These are phyloP conservation scores for Eupithecia exiguata DNA, from an alignment of 2,888 invertebrate genomes.

Conservation along the genomic window DNA sequence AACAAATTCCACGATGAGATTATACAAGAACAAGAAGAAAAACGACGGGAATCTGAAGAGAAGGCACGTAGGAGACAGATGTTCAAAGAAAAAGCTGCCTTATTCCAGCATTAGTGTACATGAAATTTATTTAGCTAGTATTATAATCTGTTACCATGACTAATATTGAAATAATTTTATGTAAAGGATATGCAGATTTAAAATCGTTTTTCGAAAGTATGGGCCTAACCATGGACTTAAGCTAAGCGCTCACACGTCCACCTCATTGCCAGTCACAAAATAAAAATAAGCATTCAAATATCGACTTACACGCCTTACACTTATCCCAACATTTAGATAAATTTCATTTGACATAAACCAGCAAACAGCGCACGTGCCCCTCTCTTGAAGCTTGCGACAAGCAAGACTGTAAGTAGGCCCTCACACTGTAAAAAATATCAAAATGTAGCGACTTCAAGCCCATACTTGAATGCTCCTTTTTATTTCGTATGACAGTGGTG, in stretches of 20 bases:
- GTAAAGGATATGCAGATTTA: slow-evolving; percentile 28
- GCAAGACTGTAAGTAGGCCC: neutral
- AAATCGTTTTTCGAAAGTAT: neutral
- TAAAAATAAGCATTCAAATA: neutral
- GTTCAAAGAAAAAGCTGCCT: slow-evolving; percentile 94
- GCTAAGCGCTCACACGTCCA: neutral
- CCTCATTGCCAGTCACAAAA: neutral
- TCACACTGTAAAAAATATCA: neutral
- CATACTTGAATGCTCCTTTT: neutral
- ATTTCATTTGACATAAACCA: too few species aligned
- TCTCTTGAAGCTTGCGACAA: neutral
- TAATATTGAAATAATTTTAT: slow-evolving; percentile 49
- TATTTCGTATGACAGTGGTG: neutral
- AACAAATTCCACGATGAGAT: slow-evolving; percentile 97
- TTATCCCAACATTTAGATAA: too few species aligned
- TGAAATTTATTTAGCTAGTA: slow-evolving; percentile 66
- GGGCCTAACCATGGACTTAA: neutral
- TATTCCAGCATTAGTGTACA: slow-evolving; percentile 84
- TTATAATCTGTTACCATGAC: slow-evolving; percentile 81
- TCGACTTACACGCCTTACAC: neutral
- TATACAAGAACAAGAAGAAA: slow-evolving; percentile 94
- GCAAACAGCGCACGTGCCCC: too few species aligned
- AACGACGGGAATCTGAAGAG: slow-evolving; percentile 92
- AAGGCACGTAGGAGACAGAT: slow-evolving; percentile 90
- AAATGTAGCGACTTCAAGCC: neutral